Conservation (phyloP, 2,888 invertebrate genomes). For the Neoascia interrupta region DNA sequence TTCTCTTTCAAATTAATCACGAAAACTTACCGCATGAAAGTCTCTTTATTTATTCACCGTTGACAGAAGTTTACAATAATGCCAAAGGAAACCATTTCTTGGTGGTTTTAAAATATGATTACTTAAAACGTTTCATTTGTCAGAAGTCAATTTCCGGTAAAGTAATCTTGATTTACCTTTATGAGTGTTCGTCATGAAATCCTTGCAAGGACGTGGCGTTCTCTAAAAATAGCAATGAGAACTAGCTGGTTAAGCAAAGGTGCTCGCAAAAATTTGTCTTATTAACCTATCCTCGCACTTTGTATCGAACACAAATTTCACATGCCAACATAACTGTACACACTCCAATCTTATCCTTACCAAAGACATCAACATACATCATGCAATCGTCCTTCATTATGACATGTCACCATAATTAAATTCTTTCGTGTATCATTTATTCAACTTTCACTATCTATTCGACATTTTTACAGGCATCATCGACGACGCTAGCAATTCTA, state of each 20-base stretch:
- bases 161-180: constrained; percentile 37
- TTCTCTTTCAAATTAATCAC: constrained; percentile 7
- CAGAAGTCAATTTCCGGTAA: constrained; percentile 4
- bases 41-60: constrained; percentile 26
- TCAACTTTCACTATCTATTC: constrained; percentile 26
- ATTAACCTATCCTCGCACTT: no score
- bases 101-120: constrained; percentile 35
- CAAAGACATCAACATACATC: no score
- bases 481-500: constrained; percentile 37
- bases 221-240: constrained; percentile 12
- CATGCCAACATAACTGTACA: no score
- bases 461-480: constrained; percentile 48
- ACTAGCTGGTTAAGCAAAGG: no score
- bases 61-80: constrained; percentile 24
- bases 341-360: no score
- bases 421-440: constrained; percentile 23
- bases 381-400: constrained; percentile 17
- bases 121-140: constrained; percentile 9
- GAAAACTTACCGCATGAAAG: neutral
- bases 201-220: constrained; percentile 14
- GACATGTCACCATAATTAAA: constrained; percentile 41
- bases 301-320: no score
- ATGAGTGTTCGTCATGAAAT: constrained; percentile 46
- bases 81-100: constrained; percentile 9
- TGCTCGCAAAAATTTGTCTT: no score